Percentiles rank a stretch among this genome's conserved stretches.
Conservation (phyloP, 2,113 vertebrate genomes). For the Haliaeetus leucogaster region DNA sequence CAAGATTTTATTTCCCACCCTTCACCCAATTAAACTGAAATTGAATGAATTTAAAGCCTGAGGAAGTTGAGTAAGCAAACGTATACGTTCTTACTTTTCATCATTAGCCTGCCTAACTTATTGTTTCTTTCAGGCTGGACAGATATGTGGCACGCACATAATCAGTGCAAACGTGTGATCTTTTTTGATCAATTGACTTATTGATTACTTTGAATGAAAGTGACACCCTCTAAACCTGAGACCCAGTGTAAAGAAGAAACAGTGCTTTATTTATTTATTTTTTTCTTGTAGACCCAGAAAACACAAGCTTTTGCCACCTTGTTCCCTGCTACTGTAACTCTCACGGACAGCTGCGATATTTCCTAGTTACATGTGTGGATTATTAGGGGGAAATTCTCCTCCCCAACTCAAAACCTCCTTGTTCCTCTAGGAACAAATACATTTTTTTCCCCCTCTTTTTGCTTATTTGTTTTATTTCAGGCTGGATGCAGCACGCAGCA, state of each 20-base stretch:
- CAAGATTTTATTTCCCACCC: not conserved
- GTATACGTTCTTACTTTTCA: not conserved
- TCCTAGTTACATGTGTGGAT: not conserved
- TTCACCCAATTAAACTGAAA: slow-evolving; percentile 21
- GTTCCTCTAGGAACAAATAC: not conserved
- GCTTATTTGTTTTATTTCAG: not conserved
- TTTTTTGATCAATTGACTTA: not conserved
- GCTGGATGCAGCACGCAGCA: not conserved
- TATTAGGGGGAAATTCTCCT: not conserved
- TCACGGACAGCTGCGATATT: not conserved
- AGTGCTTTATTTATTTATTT: not conserved
- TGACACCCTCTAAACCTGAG: not conserved
- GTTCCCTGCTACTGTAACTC: not conserved
- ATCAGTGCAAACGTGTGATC: not conserved
- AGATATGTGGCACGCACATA: not conserved
- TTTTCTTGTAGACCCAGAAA: not conserved
- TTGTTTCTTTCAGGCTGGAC: not conserved
- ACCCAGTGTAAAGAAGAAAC: not conserved
- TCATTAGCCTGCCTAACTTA: not conserved
- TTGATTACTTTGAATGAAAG: not conserved
- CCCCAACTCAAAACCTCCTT: not conserved
- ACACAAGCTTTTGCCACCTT: not conserved
- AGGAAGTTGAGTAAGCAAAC: not conserved
- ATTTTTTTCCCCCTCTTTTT: not conserved
- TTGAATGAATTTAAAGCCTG: slow-evolving; percentile 16